These are phyloP conservation scores for Oncorhynchus clarkii DNA, from an alignment of 2,113 vertebrate genomes.

Conservation along the genomic window DNA sequence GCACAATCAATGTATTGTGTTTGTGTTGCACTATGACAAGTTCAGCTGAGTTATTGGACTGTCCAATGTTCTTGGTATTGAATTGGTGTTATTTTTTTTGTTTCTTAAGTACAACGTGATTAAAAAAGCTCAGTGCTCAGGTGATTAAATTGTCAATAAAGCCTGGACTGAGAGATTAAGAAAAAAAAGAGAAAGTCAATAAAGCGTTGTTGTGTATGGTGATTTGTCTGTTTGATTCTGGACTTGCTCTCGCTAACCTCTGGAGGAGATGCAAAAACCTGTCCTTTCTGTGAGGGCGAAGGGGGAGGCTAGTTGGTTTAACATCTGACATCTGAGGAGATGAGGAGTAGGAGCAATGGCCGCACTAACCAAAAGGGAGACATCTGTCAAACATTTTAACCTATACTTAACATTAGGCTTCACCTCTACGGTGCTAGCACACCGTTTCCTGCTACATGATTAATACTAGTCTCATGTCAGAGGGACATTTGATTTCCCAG, in stretches of 20 bases:
- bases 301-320: slow-evolving; percentile 32
- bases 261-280: no score
- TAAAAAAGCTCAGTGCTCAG: no score
- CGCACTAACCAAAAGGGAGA: slow-evolving; percentile 38
- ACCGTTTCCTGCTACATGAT: slow-evolving; percentile 57
- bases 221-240: neutral
- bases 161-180: no score
- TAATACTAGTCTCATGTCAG: slow-evolving; percentile 42
- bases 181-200: no score
- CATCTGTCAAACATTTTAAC: slow-evolving; percentile 60
- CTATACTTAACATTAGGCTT: slow-evolving; percentile 40
- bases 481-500: slow-evolving; percentile 45
- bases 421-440: slow-evolving; percentile 16
- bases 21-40: no score
- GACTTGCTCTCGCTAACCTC: neutral
- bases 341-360: slow-evolving; percentile 2
- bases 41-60: no score
- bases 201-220: neutral
- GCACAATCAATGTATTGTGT: no score
- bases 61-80: no score
- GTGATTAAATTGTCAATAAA: no score
- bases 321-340: slow-evolving; percentile 47
- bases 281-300: slow-evolving; percentile 49
- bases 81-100: no score
- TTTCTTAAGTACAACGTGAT: no score